Conservation (phyloP, 2,888 invertebrate genomes). For the Unio pictorum region DNA sequence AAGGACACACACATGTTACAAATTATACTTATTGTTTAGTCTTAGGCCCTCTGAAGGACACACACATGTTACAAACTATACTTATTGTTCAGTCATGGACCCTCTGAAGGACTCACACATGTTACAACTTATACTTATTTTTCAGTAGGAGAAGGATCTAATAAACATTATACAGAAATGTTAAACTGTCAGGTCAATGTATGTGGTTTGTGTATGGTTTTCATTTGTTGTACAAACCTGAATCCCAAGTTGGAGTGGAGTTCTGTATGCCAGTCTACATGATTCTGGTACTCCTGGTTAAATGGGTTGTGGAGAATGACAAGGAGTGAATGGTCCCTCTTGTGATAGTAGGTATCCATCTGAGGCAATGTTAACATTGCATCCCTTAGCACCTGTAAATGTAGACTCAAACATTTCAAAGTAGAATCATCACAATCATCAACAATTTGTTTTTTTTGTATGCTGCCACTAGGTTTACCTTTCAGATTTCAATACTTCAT, state of each 20-base stretch:
- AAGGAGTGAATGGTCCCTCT: constrained; percentile 66
- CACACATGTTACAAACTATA: too few relatives aligned
- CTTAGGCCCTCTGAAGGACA: too few relatives aligned
- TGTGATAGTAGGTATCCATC: constrained; percentile 68
- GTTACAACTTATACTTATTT: too few relatives aligned
- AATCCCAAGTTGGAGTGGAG: constrained; percentile 71
- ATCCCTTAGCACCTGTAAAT: constrained; percentile 57
- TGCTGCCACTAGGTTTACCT: neutral
- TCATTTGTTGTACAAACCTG: constrained; percentile 50
- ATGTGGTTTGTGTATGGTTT: too few relatives aligned
- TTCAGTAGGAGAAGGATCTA: too few relatives aligned
- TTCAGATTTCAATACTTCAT: neutral
- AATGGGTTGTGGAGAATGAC: constrained; percentile 68
- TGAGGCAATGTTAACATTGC: constrained; percentile 64
- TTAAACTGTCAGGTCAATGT: too few relatives aligned
- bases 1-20: too few relatives aligned
- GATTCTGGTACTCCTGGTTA: constrained; percentile 59
- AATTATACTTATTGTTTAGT: too few relatives aligned
- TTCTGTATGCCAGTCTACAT: constrained; percentile 65
- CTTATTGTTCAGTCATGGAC: too few relatives aligned
- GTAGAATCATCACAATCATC: neutral
- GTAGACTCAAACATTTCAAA: constrained; percentile 4
- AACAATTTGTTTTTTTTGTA: neutral
- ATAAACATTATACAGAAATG: too few relatives aligned
- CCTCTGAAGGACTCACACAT: too few relatives aligned